These are phyloP conservation scores for Heteronetta atricapilla DNA, from an alignment of 2,113 vertebrate genomes.

Conservation along the genomic window DNA sequence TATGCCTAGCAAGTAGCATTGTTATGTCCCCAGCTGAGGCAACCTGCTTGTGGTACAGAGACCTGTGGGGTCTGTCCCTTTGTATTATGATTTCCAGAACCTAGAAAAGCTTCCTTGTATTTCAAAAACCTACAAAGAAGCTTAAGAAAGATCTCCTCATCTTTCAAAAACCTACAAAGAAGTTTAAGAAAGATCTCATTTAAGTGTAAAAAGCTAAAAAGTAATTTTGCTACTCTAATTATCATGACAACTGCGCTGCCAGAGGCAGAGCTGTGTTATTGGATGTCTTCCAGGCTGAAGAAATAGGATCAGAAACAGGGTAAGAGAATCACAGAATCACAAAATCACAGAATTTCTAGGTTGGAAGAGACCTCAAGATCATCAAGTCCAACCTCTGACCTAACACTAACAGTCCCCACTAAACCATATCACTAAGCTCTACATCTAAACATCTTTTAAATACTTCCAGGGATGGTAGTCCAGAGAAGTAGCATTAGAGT, in stretches of 20 bases:
- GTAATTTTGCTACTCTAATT: neutral
- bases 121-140: neutral
- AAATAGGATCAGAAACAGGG: neutral
- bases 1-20: neutral
- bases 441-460: no score
- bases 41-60: neutral
- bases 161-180: neutral
- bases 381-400: no score
- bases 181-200: neutral
- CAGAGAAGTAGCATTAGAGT: neutral
- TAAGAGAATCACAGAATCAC: no score
- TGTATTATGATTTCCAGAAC: neutral
- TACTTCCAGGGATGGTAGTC: no score
- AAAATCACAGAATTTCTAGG: no score
- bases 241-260: neutral
- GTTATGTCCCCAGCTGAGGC: neutral
- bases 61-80: neutral
- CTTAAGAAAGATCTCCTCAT: neutral
- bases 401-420: no score
- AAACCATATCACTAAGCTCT: no score
- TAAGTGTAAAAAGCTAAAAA: neutral
- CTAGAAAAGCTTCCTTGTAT: neutral
- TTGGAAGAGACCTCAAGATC: no score
- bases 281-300: slow-evolving; percentile 23
- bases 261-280: slow-evolving; percentile 1